Conservation (phyloP, 30 jellyfish, hydroid and myxozoan species). For the Hydractinia symbiolongicarpus region DNA sequence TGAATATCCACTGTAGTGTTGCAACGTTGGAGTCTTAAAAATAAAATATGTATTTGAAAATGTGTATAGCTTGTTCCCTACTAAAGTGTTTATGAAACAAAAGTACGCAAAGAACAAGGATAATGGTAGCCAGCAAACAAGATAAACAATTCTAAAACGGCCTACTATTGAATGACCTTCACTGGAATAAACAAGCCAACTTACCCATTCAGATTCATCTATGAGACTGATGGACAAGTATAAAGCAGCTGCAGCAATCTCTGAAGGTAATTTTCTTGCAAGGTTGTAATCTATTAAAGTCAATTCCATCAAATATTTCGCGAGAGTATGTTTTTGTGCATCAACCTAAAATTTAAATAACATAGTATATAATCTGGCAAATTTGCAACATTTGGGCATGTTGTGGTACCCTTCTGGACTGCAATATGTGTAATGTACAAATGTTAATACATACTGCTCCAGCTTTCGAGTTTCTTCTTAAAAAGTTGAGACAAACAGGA, state of each 20-base stretch:
- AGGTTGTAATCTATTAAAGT: slow-evolving; percentile 55
- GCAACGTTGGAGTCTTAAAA: slow-evolving; percentile 57
- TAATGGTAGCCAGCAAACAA: no score
- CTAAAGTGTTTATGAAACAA: not conserved
- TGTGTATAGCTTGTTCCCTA: no score
- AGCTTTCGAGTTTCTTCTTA: slow-evolving; percentile 78
- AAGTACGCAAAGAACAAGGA: not conserved
- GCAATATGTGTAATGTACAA: not conserved
- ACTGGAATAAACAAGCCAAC: not conserved
- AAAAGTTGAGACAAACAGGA: slow-evolving; percentile 77
- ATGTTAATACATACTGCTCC: slow-evolving; percentile 42
- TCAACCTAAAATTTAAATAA: slow-evolving; percentile 51
- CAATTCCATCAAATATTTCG: slow-evolving; percentile 90
- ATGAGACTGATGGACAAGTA: slow-evolving; percentile 51
- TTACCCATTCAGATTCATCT: slow-evolving; percentile 75
- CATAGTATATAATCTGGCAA: not conserved
- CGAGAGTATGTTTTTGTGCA: slow-evolving; percentile 90
- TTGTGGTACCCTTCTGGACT: not conserved
- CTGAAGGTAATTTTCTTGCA: slow-evolving; percentile 59
- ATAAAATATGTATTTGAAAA: no score
- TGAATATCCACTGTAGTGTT: slow-evolving; percentile 62
- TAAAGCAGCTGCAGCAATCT: slow-evolving; percentile 92
- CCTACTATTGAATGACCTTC: no score
- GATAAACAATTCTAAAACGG: no score
- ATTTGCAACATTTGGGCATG: not conserved